phyloP scores from a whole-genome alignment of 2,888 invertebrate genomes.

The Zygogramma bicolorata region DNA sequence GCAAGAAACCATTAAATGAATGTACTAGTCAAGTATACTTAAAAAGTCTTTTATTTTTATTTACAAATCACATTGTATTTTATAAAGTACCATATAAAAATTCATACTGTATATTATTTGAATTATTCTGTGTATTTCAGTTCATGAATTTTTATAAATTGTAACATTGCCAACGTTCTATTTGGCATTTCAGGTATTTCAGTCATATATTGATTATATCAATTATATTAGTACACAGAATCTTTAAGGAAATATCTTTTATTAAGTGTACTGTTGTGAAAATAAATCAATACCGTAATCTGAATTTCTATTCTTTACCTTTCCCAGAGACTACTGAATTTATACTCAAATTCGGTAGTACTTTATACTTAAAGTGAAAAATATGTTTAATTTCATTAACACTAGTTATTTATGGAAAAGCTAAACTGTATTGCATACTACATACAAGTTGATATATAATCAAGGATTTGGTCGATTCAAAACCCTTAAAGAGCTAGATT shows the following conservation, averaged over 20 bases:
- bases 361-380: not conserved
- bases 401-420: no score
- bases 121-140: not conserved
- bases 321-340: not conserved
- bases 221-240: conserved; percentile 15
- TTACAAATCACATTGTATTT: conserved; percentile 49
- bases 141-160: conserved; percentile 13
- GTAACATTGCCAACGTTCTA: conserved; percentile 22
- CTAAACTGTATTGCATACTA: not conserved
- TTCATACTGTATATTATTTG: conserved; percentile 31
- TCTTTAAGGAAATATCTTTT: conserved; percentile 21
- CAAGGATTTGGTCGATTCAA: not conserved
- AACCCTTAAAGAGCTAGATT: not conserved
- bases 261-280: conserved; percentile 32
- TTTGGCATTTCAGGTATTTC: conserved; percentile 25
- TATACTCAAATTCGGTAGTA: not conserved
- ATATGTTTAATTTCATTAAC: not conserved
- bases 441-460: not conserved
- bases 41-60: conserved; percentile 46
- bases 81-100: conserved; percentile 35
- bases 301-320: not conserved
- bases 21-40: conserved; percentile 56
- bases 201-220: conserved; percentile 29
- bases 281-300: conserved; percentile 27
- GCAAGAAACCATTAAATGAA: conserved; percentile 38